Evolutionary conservation across 2,888 invertebrate species (phyloP).

Genomic region (Psococerastis gibbosa): DNA sequence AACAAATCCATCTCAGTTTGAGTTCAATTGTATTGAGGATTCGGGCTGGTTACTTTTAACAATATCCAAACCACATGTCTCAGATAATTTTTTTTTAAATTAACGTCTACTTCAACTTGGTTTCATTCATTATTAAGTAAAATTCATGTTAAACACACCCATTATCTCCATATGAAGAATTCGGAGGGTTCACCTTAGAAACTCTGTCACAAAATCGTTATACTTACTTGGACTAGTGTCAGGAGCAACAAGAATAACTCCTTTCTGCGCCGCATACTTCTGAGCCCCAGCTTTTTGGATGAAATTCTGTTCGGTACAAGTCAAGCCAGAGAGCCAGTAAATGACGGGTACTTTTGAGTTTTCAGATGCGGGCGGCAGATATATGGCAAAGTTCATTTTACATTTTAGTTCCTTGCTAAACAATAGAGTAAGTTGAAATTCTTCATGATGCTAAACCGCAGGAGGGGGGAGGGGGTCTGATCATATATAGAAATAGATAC

Average conservation of each 20-base stretch:
- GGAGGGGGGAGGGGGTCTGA: no score
- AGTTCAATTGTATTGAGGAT: no score
- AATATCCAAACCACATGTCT: no score
- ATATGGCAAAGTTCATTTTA: constrained; percentile 85
- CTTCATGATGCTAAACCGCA: no score
- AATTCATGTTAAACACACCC: no score
- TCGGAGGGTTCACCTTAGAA: no score
- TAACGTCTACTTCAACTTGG: not conserved
- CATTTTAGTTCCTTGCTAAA: constrained; percentile 62
- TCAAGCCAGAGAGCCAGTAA: constrained; percentile 81
- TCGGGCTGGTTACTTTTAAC: no score
- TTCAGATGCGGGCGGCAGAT: constrained; percentile 59
- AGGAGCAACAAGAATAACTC: constrained; percentile 75
- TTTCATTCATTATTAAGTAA: not conserved
- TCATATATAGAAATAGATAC: no score
- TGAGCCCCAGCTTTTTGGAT: constrained; percentile 92
- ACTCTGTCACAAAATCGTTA: no score
- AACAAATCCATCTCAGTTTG: no score
- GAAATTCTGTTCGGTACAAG: constrained; percentile 91
- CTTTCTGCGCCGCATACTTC: constrained; percentile 67
- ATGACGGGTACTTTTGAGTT: constrained; percentile 51
- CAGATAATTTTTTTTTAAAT: not conserved
- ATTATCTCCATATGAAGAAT: no score
- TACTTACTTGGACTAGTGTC: constrained; percentile 73
- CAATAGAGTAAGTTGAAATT: no score